phyloP scores from a whole-genome alignment of 2,113 vertebrate genomes.

The Percopsis transmontana region DNA sequence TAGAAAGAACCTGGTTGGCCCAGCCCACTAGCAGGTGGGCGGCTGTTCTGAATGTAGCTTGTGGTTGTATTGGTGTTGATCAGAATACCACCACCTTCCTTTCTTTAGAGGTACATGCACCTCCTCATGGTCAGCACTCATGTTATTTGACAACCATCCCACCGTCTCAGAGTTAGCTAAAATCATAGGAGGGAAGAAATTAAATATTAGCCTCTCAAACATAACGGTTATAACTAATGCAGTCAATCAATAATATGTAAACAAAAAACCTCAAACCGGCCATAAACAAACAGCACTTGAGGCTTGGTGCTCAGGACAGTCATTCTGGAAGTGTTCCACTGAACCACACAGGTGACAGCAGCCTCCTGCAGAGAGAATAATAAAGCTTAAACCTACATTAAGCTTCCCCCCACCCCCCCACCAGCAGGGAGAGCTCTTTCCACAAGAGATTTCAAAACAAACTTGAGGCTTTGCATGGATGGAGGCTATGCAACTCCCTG shows the following conservation, averaged over 20 bases:
- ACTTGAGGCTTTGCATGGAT: too few relatives aligned
- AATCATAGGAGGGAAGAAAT: neutral
- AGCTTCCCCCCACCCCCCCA: too few relatives aligned
- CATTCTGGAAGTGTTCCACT: slow-evolving; percentile 92
- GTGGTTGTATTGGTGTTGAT: slow-evolving; percentile 24
- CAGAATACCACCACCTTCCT: slow-evolving; percentile 87
- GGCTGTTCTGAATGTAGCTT: too few relatives aligned
- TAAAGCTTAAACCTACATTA: neutral
- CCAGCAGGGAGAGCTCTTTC: too few relatives aligned
- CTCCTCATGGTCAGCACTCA: slow-evolving; percentile 93
- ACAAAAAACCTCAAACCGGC: too few relatives aligned
- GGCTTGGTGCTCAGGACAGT: slow-evolving; percentile 88
- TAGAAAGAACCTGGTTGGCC: too few relatives aligned
- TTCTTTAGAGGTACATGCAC: slow-evolving; percentile 70
- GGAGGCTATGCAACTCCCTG: too few relatives aligned
- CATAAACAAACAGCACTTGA: slow-evolving; percentile 67
- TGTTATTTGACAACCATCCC: slow-evolving; percentile 83
- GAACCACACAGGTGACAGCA: slow-evolving; percentile 92
- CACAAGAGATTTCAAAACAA: too few relatives aligned
- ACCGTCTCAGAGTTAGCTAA: slow-evolving; percentile 84
- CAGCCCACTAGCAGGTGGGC: too few relatives aligned
- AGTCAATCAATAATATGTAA: too few relatives aligned
- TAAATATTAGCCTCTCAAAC: too few relatives aligned
- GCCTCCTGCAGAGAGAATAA: slow-evolving; percentile 78
- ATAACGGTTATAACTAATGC: too few relatives aligned